Evolutionary conservation across 2,113 vertebrate species (phyloP).

Genomic region (Ophiodon elongatus): DNA sequence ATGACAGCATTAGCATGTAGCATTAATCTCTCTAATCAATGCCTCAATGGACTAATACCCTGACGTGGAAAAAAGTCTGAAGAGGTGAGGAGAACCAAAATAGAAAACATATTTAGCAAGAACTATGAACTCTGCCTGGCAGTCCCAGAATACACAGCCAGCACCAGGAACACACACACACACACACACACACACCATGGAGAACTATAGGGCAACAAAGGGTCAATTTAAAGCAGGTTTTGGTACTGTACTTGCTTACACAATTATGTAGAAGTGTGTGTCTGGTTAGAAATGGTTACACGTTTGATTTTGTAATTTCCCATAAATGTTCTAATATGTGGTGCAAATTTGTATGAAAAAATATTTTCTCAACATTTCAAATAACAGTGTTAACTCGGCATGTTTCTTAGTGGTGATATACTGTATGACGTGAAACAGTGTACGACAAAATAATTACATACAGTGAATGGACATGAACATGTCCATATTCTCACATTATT

Average conservation of each 20-base stretch:
- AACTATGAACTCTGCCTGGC: slow-evolving; percentile 26
- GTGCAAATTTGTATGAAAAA: too few relatives aligned
- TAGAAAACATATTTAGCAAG: slow-evolving; percentile 44
- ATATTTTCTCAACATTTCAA: too few relatives aligned
- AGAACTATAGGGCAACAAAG: slow-evolving; percentile 17
- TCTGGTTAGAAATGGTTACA: too few relatives aligned
- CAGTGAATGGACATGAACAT: background rate
- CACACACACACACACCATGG: background rate
- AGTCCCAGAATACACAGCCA: slow-evolving; percentile 22
- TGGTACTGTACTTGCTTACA: too few relatives aligned
- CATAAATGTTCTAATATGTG: too few relatives aligned
- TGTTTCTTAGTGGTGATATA: too few relatives aligned
- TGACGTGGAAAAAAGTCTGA: slow-evolving; percentile 28
- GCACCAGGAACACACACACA: background rate
- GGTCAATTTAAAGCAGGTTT: background rate
- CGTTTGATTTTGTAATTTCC: too few relatives aligned
- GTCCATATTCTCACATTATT: background rate
- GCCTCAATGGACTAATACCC: slow-evolving; percentile 28
- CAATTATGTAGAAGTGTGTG: too few relatives aligned
- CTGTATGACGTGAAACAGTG: background rate
- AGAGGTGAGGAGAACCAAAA: slow-evolving; percentile 11
- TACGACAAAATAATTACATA: background rate
- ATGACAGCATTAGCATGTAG: slow-evolving; percentile 50
- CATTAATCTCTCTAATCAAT: slow-evolving; percentile 50
- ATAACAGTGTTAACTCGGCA: too few relatives aligned